Evolutionary conservation across 2,888 invertebrate species (phyloP).

Genomic region (Patella ulyssiponensis): DNA sequence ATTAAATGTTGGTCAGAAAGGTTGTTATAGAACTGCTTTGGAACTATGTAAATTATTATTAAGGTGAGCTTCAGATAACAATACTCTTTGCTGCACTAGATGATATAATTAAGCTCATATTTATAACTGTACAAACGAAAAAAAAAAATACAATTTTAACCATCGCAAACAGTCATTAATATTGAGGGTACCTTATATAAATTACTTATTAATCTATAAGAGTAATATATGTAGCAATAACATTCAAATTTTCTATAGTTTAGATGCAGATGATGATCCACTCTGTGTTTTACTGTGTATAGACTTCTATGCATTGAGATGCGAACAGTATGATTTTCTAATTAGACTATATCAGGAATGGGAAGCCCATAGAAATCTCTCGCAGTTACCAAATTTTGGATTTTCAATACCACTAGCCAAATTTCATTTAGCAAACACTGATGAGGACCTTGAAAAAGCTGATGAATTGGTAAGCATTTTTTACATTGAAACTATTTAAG

Average conservation of each 20-base stretch:
- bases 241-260: conserved; percentile 48
- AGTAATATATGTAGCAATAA: background rate
- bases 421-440: conserved; percentile 54
- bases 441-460: conserved; percentile 62
- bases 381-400: conserved; percentile 89
- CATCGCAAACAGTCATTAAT: too few relatives aligned
- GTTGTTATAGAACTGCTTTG: conserved; percentile 88
- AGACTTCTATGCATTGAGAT: conserved; percentile 86
- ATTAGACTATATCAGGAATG: conserved; percentile 74
- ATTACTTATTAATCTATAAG: background rate
- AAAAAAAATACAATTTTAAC: too few relatives aligned
- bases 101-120: too few relatives aligned
- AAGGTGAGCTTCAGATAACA: conserved; percentile 58
- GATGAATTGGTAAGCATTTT: conserved; percentile 74
- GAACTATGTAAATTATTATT: conserved; percentile 89
- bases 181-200: background rate
- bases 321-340: conserved; percentile 83
- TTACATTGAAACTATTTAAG: too few relatives aligned
- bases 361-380: conserved; percentile 78
- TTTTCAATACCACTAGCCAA: conserved; percentile 83
- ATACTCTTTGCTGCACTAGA: too few relatives aligned
- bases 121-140: too few relatives aligned
- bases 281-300: conserved; percentile 78
- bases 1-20: conserved; percentile 83
- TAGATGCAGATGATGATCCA: conserved; percentile 70